A percentile compares a stretch with the other conserved stretches of the same genome.
phyloP scores from a whole-genome alignment of 2,113 vertebrate species.

The Phycodurus eques region DNA sequence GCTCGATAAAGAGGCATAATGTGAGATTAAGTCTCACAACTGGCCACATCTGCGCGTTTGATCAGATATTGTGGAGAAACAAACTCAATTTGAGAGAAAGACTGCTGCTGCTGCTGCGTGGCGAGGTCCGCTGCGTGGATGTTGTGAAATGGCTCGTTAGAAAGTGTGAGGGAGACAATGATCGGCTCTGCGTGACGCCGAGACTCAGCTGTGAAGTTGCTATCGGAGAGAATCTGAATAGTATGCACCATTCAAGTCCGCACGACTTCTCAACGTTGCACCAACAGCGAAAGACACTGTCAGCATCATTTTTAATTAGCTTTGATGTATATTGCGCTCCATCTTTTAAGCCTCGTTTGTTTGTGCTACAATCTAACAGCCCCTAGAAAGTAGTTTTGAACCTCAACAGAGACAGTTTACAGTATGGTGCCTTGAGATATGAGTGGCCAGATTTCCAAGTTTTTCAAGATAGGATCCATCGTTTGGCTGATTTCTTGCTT shows the following conservation, averaged over 20 bases:
- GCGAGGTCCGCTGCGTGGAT: constrained; percentile 49
- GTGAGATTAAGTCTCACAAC: constrained; percentile 48
- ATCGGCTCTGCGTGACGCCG: constrained; percentile 70
- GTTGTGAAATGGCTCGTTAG: constrained; percentile 70
- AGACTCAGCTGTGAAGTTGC: constrained; percentile 41
- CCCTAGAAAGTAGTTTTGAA: background rate
- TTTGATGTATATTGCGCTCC: too few species aligned
- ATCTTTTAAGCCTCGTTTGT: background rate
- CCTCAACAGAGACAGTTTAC: background rate
- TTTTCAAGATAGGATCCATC: background rate
- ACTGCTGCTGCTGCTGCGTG: constrained; percentile 32
- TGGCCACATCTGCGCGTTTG: constrained; percentile 48
- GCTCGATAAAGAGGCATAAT: constrained; percentile 36
- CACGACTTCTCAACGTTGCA: background rate
- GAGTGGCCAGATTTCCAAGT: background rate
- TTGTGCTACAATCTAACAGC: background rate
- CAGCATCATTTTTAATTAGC: too few species aligned
- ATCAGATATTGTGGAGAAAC: constrained; percentile 40
- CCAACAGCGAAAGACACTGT: too few species aligned
- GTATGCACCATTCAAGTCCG: background rate
- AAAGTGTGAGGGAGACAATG: constrained; percentile 77
- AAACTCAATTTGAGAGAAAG: background rate
- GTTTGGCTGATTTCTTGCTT: background rate
- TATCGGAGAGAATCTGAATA: background rate
- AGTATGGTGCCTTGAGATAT: background rate